Conservation (phyloP, 2,113 vertebrate species). For the Drymodes brunneopygia region DNA sequence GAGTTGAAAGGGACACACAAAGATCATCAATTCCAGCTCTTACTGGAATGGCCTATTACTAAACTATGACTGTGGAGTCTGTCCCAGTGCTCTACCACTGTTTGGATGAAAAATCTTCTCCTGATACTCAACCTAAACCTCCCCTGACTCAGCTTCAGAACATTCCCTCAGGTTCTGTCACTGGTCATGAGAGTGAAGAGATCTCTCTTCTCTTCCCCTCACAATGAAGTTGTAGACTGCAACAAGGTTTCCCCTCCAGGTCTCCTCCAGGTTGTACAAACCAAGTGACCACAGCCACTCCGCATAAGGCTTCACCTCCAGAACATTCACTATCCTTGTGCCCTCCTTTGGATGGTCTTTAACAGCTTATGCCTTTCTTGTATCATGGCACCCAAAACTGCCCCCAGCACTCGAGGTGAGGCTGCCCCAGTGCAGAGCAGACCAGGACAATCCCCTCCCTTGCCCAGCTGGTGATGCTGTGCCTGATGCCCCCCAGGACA, state of each 20-base stretch:
- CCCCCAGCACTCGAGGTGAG: not conserved
- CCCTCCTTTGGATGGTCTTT: not conserved
- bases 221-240: not conserved
- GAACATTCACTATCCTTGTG: not conserved
- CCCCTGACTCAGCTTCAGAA: not conserved
- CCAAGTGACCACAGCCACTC: not conserved
- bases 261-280: no score
- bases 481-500: not conserved
- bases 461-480: fast-evolving
- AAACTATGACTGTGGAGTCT: not conserved
- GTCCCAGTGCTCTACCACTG: not conserved
- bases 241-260: not conserved
- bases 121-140: not conserved
- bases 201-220: not conserved
- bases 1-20: not conserved
- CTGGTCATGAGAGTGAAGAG: not conserved
- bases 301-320: not conserved
- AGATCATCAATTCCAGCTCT: not conserved
- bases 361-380: not conserved
- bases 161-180: not conserved
- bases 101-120: not conserved
- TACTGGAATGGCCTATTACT: not conserved
- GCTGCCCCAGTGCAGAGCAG: fast-evolving
- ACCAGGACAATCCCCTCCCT: not conserved
- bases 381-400: not conserved